Conservation (phyloP, 2,113 vertebrate species). For the Ceyx melanurus region DNA sequence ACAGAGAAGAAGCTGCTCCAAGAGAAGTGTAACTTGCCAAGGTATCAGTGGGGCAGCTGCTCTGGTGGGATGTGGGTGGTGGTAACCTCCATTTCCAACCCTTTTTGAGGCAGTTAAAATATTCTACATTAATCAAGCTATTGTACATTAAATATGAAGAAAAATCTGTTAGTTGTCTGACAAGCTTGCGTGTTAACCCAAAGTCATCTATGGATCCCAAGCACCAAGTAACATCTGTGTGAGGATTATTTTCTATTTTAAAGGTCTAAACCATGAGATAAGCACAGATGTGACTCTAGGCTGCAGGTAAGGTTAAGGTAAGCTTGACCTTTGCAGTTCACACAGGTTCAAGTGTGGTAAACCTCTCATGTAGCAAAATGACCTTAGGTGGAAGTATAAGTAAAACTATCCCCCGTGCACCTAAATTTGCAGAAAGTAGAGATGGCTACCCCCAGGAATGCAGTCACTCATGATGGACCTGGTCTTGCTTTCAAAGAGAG, state of each 20-base stretch:
- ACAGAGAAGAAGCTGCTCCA: background rate
- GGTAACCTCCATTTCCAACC: background rate
- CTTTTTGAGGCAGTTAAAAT: background rate
- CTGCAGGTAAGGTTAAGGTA: background rate
- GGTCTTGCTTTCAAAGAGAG: background rate
- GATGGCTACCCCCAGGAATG: background rate
- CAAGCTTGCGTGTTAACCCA: background rate
- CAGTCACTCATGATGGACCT: background rate
- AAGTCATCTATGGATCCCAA: background rate
- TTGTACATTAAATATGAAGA: background rate
- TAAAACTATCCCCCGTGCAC: background rate
- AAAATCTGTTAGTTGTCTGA: background rate
- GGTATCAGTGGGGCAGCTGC: background rate
- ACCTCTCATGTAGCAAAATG: background rate
- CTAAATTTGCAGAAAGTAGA: background rate
- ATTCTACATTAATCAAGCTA: background rate
- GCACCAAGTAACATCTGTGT: background rate
- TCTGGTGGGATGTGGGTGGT: background rate
- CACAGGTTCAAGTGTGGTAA: background rate
- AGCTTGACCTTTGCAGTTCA: background rate
- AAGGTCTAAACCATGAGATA: background rate
- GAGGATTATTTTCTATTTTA: background rate
- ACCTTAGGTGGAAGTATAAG: background rate
- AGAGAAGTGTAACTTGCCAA: fast-evolving
- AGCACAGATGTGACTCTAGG: background rate